Percentiles rank a stretch among this genome's conserved stretches.
phyloP scores from a whole-genome alignment of 2,888 invertebrate species.

The Theodoxus fluviatilis region DNA sequence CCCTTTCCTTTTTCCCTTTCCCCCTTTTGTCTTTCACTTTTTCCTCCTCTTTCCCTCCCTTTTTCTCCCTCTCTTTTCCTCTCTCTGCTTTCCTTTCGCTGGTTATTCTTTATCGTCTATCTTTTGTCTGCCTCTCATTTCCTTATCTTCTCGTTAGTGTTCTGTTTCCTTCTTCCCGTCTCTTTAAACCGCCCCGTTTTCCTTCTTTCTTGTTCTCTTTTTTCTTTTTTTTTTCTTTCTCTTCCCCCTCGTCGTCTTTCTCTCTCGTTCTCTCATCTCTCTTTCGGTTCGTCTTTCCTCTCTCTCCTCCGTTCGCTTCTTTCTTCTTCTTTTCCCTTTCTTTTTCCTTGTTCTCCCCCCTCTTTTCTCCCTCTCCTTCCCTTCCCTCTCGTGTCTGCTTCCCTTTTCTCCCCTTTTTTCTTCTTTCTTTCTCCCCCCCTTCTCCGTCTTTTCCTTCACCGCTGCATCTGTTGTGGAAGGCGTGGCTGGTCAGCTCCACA shows the following conservation, averaged over 20 bases:
- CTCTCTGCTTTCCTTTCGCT: slow-evolving; percentile 11
- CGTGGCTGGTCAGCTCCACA: too few species aligned
- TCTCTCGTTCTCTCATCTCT: too few species aligned
- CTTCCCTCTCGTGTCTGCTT: slow-evolving; percentile 7
- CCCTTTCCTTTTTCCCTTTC: background rate
- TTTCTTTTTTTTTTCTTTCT: too few species aligned
- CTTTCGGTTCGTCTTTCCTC: background rate
- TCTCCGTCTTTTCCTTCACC: slow-evolving; percentile 10
- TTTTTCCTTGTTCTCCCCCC: background rate
- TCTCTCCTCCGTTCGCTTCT: background rate
- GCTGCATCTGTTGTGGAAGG: too few species aligned
- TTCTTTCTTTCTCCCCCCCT: background rate
- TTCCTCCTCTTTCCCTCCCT: background rate
- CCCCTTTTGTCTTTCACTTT: background rate
- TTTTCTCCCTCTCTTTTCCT: slow-evolving; percentile 8
- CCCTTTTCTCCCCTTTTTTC: background rate
- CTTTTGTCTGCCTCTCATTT: too few species aligned
- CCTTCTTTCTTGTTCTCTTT: too few species aligned
- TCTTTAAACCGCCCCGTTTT: too few species aligned
- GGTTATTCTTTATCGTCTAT: too few species aligned
- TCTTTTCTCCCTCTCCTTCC: slow-evolving; percentile 20
- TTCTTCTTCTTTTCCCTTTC: background rate
- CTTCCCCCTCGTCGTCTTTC: too few species aligned
- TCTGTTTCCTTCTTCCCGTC: too few species aligned
- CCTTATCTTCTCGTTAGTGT: too few species aligned